Conservation (phyloP, 2,888 invertebrate species). For the Apotomis capreana region DNA sequence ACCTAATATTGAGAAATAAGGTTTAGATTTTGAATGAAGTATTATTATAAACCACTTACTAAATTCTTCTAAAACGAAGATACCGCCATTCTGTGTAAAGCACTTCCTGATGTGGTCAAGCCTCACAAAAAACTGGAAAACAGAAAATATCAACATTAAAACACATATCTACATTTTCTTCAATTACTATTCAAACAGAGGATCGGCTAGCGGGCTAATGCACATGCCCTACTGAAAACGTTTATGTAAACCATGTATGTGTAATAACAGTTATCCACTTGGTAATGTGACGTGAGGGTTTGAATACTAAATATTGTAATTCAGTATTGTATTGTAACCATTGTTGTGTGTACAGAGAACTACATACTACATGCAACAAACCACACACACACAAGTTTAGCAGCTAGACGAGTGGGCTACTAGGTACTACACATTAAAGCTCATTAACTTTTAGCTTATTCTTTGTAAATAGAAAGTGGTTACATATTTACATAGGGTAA, state of each 20-base stretch:
- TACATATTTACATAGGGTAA: background rate
- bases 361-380: conserved; percentile 27
- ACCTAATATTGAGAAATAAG: too few relatives aligned
- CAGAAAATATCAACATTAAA: conserved; percentile 48
- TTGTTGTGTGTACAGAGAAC: background rate
- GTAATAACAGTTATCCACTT: background rate
- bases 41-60: conserved; percentile 89
- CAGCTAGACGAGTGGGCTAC: conserved; percentile 5
- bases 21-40: background rate
- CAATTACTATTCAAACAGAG: background rate
- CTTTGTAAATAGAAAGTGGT: background rate
- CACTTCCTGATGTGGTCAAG: conserved; percentile 99
- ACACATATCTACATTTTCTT: background rate
- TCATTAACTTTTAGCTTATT: background rate
- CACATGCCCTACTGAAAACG: background rate
- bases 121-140: conserved; percentile 99
- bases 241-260: too few relatives aligned
- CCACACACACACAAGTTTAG: conserved; percentile 2
- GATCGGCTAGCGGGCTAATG: background rate
- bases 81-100: conserved; percentile 99
- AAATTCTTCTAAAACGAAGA: conserved; percentile 99
- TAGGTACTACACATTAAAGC: background rate
- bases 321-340: background rate
- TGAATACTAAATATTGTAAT: too few relatives aligned
- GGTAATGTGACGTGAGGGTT: background rate